Evolutionary conservation across 2,797 vertebrate genomes (phyloP), one percentile per base, ranked within the genome.

Genomic region (Sciurus vulgaris): DNA sequence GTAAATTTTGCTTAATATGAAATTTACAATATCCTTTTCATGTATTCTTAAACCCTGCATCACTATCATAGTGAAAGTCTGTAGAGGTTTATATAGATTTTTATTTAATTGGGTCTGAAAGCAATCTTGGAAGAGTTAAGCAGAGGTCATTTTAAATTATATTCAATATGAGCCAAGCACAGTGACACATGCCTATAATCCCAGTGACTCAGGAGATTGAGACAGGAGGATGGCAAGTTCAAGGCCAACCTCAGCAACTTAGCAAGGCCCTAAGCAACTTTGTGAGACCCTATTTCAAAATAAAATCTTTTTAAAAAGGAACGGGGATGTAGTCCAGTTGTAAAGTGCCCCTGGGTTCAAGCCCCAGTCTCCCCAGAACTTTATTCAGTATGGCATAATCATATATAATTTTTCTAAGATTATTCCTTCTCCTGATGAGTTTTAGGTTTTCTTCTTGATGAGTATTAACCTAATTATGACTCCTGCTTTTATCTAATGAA

Each of bases 401-500:
- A 87, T 79, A 44, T 65, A 41, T 87, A 92, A 47, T 91, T 91
- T 92, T 94, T 93, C 41, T 92, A 93, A 93, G 51, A 74, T 8
- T 95, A 49, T 85, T 76, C 9, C 12, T 79, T 89, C 11, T 95
- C 18, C 84, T 96, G 12, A 88, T 94, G n/a, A 91, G 1, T 86
- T 61, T 61, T 61, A 14, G 1, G 22, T 61, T 61, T 61, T 61
- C 59, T 61, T 61, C 59, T 11, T 24, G 59, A 26, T 61, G 59
- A 61, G 9, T 61, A 90, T 77, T 89, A 88, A 38, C 44, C 63
- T 69, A 92, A 87, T 86, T 86, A 0, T 61, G 61, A 91, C 17
- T 89, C 5, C 73, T 97, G 24, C n/a, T 28, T 97, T 96, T 92
- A 30, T 76, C 93, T 97, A 93, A 86, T 87, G 69, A 56, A 26